phyloP scores from a whole-genome alignment of 2,888 invertebrate species.

The Mycalesis mineus region DNA sequence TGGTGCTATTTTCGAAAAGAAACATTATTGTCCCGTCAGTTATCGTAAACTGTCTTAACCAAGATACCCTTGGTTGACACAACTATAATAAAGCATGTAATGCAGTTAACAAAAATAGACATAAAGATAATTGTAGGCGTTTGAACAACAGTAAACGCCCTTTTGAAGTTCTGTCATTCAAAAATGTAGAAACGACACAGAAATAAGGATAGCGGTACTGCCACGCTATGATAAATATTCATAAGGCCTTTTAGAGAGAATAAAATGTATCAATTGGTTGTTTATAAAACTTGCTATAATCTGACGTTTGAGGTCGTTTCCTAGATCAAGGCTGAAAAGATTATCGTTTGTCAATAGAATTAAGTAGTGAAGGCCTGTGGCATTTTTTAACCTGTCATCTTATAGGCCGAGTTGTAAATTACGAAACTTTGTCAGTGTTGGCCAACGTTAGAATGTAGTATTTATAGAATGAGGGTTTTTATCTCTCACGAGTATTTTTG shows the following conservation, averaged over 20 bases:
- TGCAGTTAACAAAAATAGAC: too few relatives aligned
- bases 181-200: background rate
- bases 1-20: too few relatives aligned
- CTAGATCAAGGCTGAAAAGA: conserved; percentile 18
- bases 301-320: conserved; percentile 28
- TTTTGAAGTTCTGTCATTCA: too few relatives aligned
- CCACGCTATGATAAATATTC: conserved; percentile 27
- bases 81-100: too few relatives aligned
- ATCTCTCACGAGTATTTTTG: too few relatives aligned
- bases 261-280: conserved; percentile 18
- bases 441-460: too few relatives aligned
- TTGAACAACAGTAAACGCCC: too few relatives aligned
- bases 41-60: too few relatives aligned
- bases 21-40: too few relatives aligned
- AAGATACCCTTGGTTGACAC: too few relatives aligned
- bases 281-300: conserved; percentile 17
- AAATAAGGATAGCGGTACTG: conserved; percentile 1
- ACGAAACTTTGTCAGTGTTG: background rate
- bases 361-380: background rate
- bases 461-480: too few relatives aligned
- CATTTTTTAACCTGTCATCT: background rate
- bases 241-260: conserved; percentile 22
- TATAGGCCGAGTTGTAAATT: background rate
- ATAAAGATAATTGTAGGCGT: too few relatives aligned
- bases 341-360: conserved; percentile 2